Conservation (phyloP, 2,888 invertebrate genomes). For the Caprella mutica region DNA sequence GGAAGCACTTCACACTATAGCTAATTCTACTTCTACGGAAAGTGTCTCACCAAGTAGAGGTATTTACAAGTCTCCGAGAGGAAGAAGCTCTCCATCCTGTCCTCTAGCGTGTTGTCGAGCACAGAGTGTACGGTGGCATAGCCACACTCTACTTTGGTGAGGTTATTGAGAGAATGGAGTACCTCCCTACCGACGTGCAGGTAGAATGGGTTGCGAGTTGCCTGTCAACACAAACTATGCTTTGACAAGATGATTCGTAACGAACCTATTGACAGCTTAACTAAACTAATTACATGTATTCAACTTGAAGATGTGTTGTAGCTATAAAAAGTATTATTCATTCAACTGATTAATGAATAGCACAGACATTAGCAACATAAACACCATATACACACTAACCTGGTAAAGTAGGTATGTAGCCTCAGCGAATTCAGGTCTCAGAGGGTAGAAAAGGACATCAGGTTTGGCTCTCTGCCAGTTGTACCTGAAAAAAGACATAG, state of each 20-base stretch:
- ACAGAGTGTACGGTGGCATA: conserved; percentile 55
- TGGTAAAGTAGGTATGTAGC: conserved; percentile 52
- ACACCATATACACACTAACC: no score
- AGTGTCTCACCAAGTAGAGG: conserved; percentile 50
- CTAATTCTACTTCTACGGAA: no score
- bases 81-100: conserved; percentile 55
- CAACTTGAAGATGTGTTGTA: no score
- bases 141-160: conserved; percentile 49
- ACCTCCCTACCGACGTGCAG: conserved; percentile 52
- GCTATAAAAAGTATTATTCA: no score
- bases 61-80: conserved; percentile 55
- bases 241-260: no score
- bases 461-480: conserved; percentile 45
- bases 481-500: conserved; percentile 48
- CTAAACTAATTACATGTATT: no score
- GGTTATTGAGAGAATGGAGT: conserved; percentile 42
- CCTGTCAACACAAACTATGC: conserved; percentile 36
- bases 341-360: no score
- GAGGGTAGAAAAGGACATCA: conserved; percentile 52
- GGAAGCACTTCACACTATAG: no score
- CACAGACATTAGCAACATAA: no score
- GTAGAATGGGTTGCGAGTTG: conserved; percentile 54
- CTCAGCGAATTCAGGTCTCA: conserved; percentile 52
- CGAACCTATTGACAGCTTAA: no score
- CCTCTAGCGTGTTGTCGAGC: conserved; percentile 49